Base-by-base conservation (phyloP, 2,888 invertebrate genomes). In the Sminthurinus aureus region DNA sequence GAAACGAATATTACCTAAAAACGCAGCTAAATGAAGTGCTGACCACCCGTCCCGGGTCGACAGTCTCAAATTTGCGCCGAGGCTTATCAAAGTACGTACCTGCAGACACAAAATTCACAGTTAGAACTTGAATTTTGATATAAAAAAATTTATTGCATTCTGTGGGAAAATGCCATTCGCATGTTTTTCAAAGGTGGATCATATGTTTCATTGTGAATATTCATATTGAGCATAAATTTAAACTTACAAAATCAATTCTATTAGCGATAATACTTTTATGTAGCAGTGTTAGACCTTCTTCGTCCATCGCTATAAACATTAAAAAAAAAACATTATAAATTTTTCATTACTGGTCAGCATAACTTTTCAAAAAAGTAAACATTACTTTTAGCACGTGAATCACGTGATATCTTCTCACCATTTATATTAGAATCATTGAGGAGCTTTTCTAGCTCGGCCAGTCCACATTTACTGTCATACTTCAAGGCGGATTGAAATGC, bases 171-270 rank as follows among this genome's bases (percentile, higher is more conserved):
- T n/a, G 20, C 66, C 66, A 18, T 79, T 18, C 9, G 13, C 9
- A 12, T n/a, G 18, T 79, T 52, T 3, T 50, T n/a, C 6, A 8
- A 76, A 24, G 20, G 51, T 52, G 66, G 66, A 66, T n/a, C 6
- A 66, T 11, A 8, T 12, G 6, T 74, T 20, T 6, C 18, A 22
- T 74, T 38, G 24, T 13, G 12, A 22, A n/a, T n/a, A n/a, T n/a
- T n/a, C n/a, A 15, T 58, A 58, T 12, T 12, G n/a, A n/a, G n/a
- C n/a, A n/a, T n/a, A n/a, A n/a, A n/a, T n/a, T n/a, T n/a, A n/a
- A n/a, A 86, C 88, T 88, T 87, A 88, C 88, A 82, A 88, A 87
- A 86, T 88, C 88, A 69, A 87, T 84, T 83, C 88, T 82, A 87
- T 87, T 87, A 13, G 87, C 87, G 78, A 88, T 74, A 64, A 88